Conservation (phyloP, 2,797 vertebrate species). For the Hyperoplus immaculatus region DNA sequence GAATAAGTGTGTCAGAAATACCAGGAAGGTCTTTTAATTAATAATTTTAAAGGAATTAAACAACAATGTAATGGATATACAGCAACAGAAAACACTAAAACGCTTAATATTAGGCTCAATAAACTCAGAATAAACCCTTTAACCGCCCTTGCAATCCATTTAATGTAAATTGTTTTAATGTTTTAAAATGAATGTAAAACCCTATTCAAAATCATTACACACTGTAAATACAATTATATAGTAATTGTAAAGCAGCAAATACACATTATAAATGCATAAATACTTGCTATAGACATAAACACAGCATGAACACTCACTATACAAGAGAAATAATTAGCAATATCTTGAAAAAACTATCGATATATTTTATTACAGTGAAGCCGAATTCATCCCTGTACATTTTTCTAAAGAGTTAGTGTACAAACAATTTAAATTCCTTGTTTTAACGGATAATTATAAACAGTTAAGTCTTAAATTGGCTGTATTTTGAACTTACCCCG, state of each 20-base stretch:
- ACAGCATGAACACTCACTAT: not conserved
- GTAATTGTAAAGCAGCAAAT: not conserved
- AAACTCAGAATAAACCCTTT: not conserved
- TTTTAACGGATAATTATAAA: not conserved
- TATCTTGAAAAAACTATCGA: not conserved
- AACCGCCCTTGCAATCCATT: not conserved
- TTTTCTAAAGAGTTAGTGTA: accelerated
- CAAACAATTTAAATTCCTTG: accelerated
- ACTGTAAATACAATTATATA: not conserved
- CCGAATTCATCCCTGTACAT: slow-evolving; percentile 27
- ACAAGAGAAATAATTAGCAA: too few relatives aligned
- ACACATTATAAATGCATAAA: not conserved
- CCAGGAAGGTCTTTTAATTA: not conserved
- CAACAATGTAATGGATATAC: not conserved
- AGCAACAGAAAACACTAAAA: not conserved
- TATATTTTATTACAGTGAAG: not conserved
- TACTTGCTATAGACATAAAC: not conserved
- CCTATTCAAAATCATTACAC: not conserved
- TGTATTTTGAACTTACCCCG: slow-evolving; percentile 26
- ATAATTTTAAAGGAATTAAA: not conserved
- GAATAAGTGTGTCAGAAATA: too few relatives aligned
- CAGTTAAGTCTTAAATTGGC: not conserved
- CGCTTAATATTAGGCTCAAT: not conserved
- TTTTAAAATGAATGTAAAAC: not conserved
- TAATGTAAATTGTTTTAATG: not conserved